Percentiles rank a stretch among this genome's conserved stretches.
These are phyloP conservation scores for Antennarius striatus DNA, from an alignment of 2,113 vertebrate genomes.

Conservation along the genomic window DNA sequence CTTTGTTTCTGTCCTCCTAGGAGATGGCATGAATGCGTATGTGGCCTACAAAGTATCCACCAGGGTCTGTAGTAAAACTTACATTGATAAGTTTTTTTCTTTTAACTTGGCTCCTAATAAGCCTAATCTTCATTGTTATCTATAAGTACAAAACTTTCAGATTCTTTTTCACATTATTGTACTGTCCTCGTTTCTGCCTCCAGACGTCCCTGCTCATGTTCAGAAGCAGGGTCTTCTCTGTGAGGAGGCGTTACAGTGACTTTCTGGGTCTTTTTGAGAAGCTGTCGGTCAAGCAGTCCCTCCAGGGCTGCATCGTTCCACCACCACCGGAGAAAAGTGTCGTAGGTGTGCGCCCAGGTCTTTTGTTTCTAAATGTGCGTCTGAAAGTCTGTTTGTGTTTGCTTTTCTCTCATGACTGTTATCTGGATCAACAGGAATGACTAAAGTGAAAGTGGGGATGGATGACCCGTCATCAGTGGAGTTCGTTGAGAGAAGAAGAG, in stretches of 20 bases:
- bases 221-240: conserved; percentile 87
- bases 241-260: conserved; percentile 95
- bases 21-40: conserved; percentile 96
- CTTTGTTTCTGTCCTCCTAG: conserved; percentile 67
- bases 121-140: not conserved
- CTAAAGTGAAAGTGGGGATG: conserved; percentile 98
- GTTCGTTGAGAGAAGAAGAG: conserved; percentile 93
- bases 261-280: conserved; percentile 96
- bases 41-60: conserved; percentile 96
- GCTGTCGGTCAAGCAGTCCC: conserved; percentile 89
- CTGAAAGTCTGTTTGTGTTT: not conserved
- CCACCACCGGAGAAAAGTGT: conserved; percentile 95
- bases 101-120: not conserved
- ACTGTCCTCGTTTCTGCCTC: not conserved
- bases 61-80: conserved; percentile 78
- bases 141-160: not conserved
- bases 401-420: conserved; percentile 1
- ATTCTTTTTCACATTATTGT: not conserved
- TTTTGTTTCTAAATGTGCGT: not conserved
- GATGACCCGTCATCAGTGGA: conserved; percentile 95
- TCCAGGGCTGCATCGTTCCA: conserved; percentile 91
- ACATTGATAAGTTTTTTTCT: not conserved
- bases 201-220: conserved; percentile 93
- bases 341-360: conserved; percentile 79
- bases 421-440: conserved; percentile 86